Evolutionary conservation across 92 coral and sea anemone species (phyloP).

Genomic region (Epizoanthus ramosus): DNA sequence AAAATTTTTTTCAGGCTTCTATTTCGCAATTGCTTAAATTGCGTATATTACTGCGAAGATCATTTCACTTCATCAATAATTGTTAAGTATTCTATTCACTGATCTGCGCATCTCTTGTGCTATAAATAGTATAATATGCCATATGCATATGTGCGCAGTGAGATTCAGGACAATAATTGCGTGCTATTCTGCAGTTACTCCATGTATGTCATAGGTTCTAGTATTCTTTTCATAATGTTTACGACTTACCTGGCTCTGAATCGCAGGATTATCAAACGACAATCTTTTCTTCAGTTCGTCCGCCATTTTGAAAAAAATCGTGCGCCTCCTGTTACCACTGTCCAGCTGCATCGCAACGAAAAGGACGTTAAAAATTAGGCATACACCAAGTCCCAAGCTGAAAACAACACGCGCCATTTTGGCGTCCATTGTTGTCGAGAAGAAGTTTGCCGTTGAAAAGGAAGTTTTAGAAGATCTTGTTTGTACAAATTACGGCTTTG

Average conservation of each 20-base stretch:
- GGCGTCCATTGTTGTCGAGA: constrained; percentile 37
- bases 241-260: constrained; percentile 16
- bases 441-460: background rate
- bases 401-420: constrained; percentile 30
- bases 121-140: no score
- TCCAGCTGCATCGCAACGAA: background rate
- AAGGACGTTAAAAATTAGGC: background rate
- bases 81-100: no score
- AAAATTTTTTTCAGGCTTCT: no score
- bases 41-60: no score
- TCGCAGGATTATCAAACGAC: constrained; percentile 17
- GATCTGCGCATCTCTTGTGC: no score
- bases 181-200: no score
- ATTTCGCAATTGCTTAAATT: no score
- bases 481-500: background rate
- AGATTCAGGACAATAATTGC: no score
- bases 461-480: background rate
- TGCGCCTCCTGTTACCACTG: constrained; percentile 8
- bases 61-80: no score
- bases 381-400: constrained; percentile 8
- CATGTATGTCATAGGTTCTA: no score
- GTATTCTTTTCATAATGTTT: no score
- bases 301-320: background rate
- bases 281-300: constrained; percentile 21
- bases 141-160: no score